Conservation (phyloP, 1,140 invertebrate species). For the Drosophila grimshawi region DNA sequence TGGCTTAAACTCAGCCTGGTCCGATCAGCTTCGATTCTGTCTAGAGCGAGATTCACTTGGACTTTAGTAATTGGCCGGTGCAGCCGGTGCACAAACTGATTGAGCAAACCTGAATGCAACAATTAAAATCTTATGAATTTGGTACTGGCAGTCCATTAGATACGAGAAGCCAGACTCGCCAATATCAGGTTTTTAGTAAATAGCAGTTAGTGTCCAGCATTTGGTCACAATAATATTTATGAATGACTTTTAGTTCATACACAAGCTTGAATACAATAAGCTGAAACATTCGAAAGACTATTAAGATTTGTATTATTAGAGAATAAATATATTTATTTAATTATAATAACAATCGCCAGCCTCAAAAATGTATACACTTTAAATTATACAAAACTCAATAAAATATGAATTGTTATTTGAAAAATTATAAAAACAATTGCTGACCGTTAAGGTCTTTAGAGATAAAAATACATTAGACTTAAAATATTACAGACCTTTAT, state of each 20-base stretch:
- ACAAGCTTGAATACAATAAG: neutral
- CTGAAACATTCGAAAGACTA: neutral
- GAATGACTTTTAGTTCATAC: neutral
- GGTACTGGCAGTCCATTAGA: conserved; percentile 45
- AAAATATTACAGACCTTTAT: neutral
- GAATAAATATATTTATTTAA: neutral
- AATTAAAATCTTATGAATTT: conserved; percentile 48
- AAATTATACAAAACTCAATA: neutral
- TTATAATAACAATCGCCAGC: neutral
- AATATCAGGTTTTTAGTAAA: conserved; percentile 5
- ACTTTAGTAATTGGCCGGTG: conserved; percentile 52
- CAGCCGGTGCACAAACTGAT: conserved; percentile 21
- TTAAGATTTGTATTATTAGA: neutral
- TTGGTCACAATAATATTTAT: neutral
- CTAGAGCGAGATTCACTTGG: conserved; percentile 54
- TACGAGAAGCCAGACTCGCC: conserved; percentile 40
- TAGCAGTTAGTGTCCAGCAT: neutral
- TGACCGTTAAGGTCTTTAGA: neutral
- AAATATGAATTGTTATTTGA: neutral
- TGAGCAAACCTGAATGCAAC: conserved; percentile 49
- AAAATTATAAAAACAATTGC: neutral
- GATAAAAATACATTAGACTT: too few species aligned
- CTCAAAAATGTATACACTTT: neutral
- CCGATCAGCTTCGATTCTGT: conserved; percentile 23
- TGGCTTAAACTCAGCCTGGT: conserved; percentile 9